Conservation (phyloP, 2,797 vertebrate genomes). For the Champsocephalus esox region DNA sequence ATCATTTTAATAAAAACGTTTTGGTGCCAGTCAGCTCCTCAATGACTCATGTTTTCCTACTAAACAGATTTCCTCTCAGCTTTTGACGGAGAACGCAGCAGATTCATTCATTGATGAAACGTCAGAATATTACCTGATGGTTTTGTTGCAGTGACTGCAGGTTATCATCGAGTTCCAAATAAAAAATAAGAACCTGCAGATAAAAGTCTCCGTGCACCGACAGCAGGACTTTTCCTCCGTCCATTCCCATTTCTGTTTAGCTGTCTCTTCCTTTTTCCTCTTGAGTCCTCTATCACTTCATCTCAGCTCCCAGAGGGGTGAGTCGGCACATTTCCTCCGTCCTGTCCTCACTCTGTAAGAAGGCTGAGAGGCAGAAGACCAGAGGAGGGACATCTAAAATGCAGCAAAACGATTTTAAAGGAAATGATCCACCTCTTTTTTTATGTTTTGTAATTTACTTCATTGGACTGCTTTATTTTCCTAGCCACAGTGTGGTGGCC, state of each 20-base stretch:
- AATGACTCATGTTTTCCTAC: conserved; percentile 8
- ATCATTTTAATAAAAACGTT: background rate
- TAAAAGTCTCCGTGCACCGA: conserved; percentile 27
- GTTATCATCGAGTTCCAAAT: no score
- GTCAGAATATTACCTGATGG: background rate
- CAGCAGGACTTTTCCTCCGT: conserved; percentile 7
- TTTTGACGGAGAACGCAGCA: conserved; percentile 1
- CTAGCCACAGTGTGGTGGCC: no score
- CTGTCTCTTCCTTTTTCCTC: conserved; percentile 21
- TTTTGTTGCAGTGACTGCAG: conserved; percentile 27
- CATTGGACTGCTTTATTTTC: no score
- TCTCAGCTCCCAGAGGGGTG: conserved; percentile 50
- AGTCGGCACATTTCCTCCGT: conserved; percentile 48
- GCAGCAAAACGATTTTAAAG: background rate
- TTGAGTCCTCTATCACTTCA: conserved; percentile 25
- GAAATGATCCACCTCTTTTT: background rate
- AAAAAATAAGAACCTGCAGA: conserved; percentile 24
- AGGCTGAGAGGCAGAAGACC: conserved; percentile 9
- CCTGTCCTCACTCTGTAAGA: conserved; percentile 1
- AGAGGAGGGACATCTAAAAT: conserved; percentile 25
- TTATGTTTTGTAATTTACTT: no score
- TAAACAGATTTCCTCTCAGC: background rate
- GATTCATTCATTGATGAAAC: background rate
- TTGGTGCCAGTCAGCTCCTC: background rate
- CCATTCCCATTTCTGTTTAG: conserved; percentile 8